These are phyloP conservation scores for Myoxocephalus aenaeus DNA, from an alignment of 2,797 vertebrate genomes.

Conservation along the genomic window DNA sequence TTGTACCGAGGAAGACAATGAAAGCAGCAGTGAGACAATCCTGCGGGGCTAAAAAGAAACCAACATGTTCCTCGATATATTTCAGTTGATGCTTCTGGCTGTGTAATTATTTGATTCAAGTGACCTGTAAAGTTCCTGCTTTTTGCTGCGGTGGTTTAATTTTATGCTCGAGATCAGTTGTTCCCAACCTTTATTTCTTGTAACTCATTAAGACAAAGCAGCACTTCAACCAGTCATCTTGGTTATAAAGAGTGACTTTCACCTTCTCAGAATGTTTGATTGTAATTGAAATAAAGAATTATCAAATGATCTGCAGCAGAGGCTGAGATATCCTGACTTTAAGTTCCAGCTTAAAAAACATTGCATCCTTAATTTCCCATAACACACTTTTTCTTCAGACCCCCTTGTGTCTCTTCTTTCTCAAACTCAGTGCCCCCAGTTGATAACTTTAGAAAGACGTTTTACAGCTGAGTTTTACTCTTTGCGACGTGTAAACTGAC, in stretches of 20 bases:
- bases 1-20: constrained; percentile 52
- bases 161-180: too few relatives aligned
- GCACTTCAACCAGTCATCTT: not conserved
- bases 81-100: not conserved
- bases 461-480: not conserved
- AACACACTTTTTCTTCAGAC: not conserved
- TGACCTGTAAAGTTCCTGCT: not conserved
- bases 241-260: fast-evolving
- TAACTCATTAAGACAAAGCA: not conserved
- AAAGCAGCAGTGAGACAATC: constrained; percentile 52
- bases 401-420: not conserved
- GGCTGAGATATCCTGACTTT: too few relatives aligned
- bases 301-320: too few relatives aligned
- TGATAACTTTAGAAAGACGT: not conserved
- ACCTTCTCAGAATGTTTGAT: not conserved
- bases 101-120: not conserved
- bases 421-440: not conserved
- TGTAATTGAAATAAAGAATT: not conserved
- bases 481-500: not conserved
- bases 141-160: not conserved
- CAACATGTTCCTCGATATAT: not conserved
- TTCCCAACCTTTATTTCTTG: too few relatives aligned
- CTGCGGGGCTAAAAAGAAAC: constrained; percentile 30
- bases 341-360: not conserved
- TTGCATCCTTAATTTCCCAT: not conserved